These are phyloP conservation scores for Parambassis ranga DNA, from an alignment of 2,797 vertebrate species.

Conservation along the genomic window DNA sequence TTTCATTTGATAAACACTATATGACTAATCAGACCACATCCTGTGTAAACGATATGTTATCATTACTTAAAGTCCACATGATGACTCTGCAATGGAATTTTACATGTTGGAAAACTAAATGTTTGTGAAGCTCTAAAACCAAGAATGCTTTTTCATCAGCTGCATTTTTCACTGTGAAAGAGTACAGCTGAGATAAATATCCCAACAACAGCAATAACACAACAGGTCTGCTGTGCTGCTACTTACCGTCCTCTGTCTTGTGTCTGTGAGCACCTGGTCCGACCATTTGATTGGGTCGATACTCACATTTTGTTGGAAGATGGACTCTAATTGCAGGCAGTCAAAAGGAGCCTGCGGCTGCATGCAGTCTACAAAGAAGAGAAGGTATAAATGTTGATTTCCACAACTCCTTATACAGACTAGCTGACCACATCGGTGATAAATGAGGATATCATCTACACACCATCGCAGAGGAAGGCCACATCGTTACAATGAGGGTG, in stretches of 20 bases:
- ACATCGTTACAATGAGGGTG: neutral
- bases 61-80: neutral
- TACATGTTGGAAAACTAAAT: neutral
- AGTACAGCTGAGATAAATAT: neutral
- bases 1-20: no score
- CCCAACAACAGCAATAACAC: neutral
- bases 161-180: no score
- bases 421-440: neutral
- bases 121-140: neutral
- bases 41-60: neutral
- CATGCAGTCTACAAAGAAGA: neutral
- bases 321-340: conserved; percentile 37
- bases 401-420: neutral
- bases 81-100: no score
- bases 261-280: conserved; percentile 6
- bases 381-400: neutral
- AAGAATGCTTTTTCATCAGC: no score
- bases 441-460: neutral
- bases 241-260: conserved; percentile 2
- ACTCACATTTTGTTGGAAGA: neutral
- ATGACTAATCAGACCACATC: neutral
- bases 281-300: neutral
- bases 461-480: neutral
- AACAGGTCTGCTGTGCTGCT: no score
- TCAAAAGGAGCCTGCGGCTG: neutral